Base-by-base conservation (phyloP, 64 coral and sea anemone species). In the Actinia tenebrosa region DNA sequence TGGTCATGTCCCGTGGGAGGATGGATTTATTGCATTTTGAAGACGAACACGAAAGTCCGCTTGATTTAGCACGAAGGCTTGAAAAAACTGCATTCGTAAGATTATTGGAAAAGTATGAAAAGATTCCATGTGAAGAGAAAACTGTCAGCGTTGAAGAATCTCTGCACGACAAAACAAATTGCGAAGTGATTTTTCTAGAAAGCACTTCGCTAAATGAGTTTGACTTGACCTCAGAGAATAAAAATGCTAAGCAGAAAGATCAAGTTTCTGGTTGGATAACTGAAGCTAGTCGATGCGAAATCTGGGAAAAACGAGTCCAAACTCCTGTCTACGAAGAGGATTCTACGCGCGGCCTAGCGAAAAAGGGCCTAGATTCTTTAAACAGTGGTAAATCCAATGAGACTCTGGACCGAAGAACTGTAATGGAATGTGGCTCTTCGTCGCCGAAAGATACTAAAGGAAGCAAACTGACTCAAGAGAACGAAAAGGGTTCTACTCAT, bases 1-100 rank as follows among this genome's bases (percentile, higher is more conserved):
- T 91, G 16, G 68, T 87, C 80, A 84, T 89, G 26, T 77, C 83
- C 81, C 80, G 82, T n/a, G 64, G 58, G 15, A 47, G 58, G 11
- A 42, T 42, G 26, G 11, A 75, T 75, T 75, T 75, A 75, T 75
- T 75, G 69, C 2, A 75, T 15, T 75, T 16, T 26, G 26, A 75
- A 75, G 27, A 75, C 13, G 11, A 30, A 75, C 69, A 75, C 69
- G 69, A 75, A 43, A 75, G 18, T 15, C 69, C 26, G 69, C 69
- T 75, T 75, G 26, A 75, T 75, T 75, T 75, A 30, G n/a, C 69
- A 75, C 69, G 69, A 75, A n/a, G 69, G 13, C 69, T 75, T 16
- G 27, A 42, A 14, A 75, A 43, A 42, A 1, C 7, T 10, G 25
- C 69, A 75, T 26, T 75, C 14, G 69, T 75, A 42, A 7, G 42